A percentile compares a stretch with the other conserved stretches of the same genome.
Conservation (phyloP, 2,888 invertebrate genomes). For the Scelioninae gen. 2 region DNA sequence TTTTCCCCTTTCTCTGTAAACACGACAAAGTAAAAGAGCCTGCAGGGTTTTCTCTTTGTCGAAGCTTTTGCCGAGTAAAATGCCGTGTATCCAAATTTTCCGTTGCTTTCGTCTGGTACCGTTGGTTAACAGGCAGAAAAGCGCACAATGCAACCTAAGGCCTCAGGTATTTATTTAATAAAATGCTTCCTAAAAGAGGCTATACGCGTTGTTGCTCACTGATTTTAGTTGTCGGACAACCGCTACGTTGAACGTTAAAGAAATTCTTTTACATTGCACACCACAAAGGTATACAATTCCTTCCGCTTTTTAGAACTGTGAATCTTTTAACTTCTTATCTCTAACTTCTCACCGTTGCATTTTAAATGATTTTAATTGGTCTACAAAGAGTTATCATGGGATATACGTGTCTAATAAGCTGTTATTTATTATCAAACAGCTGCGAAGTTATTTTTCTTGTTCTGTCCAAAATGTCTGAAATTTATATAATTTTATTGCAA, state of each 20-base stretch:
- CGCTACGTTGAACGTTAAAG: conserved; percentile 51
- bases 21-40: conserved; percentile 58
- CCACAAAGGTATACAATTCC: conserved; percentile 34
- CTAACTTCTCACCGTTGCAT: conserved; percentile 1
- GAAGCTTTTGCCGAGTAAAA: conserved; percentile 45
- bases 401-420: too few relatives aligned
- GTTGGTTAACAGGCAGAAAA: conserved; percentile 54
- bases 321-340: conserved; percentile 24
- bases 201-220: conserved; percentile 51
- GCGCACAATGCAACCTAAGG: conserved; percentile 57
- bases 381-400: too few relatives aligned
- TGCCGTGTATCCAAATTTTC: conserved; percentile 55
- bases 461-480: too few relatives aligned
- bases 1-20: conserved; percentile 52
- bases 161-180: conserved; percentile 69
- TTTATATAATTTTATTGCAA: too few relatives aligned
- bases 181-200: conserved; percentile 64
- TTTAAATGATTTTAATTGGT: not conserved
- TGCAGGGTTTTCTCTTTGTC: conserved; percentile 58
- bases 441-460: too few relatives aligned
- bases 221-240: conserved; percentile 52
- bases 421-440: too few relatives aligned
- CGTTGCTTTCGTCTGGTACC: conserved; percentile 49
- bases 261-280: conserved; percentile 55
- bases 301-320: conserved; percentile 37